These are phyloP conservation scores for Mimachlamys varia DNA, from an alignment of 2,888 invertebrate genomes.

Conservation along the genomic window DNA sequence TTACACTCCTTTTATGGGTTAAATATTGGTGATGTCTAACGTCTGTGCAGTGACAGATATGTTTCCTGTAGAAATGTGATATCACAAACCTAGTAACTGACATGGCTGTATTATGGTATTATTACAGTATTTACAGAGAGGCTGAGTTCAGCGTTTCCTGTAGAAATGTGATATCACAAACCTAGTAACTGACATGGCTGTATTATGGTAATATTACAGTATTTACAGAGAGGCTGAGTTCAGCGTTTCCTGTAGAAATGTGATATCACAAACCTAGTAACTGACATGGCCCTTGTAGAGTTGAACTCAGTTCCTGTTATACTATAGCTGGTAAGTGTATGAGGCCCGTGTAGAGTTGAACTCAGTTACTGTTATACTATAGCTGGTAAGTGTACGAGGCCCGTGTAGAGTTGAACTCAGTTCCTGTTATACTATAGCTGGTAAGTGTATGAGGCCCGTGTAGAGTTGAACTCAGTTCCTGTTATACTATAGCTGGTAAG, in stretches of 20 bases:
- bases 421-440: no score
- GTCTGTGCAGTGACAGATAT: background rate
- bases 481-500: no score
- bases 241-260: background rate
- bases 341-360: no score
- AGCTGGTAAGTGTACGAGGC: no score
- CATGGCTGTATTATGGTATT: background rate
- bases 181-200: background rate
- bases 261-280: background rate
- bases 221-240: background rate
- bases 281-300: background rate
- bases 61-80: background rate
- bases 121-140: background rate
- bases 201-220: background rate
- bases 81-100: background rate
- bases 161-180: background rate
- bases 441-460: no score
- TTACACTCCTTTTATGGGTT: no score
- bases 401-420: no score
- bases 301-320: no score
- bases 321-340: no score
- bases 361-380: no score
- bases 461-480: no score
- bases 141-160: background rate
- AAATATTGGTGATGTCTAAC: background rate